Base-by-base conservation (phyloP, 1,140 invertebrate species). In the Diorhabda elongata region DNA sequence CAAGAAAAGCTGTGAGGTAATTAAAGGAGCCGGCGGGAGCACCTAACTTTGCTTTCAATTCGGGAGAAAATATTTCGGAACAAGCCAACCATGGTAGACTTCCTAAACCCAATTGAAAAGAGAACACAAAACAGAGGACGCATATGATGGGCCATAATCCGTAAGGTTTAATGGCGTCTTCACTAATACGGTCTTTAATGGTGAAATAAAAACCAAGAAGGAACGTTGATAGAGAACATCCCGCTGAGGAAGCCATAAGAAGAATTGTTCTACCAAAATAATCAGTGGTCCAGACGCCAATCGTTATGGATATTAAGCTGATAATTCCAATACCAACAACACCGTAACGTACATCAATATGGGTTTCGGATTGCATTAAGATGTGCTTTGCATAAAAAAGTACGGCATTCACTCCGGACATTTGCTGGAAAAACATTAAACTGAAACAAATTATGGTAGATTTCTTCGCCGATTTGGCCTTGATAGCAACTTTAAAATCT, bases 51-150 rank as follows among this genome's bases (percentile, higher is more conserved):
- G 90, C 91, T 69, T 92, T 92, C 9, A 94, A 85, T 64, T 91
- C 87, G 73, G 91, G 81, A 63, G 92, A 85, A 82, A 92, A 91
- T 72, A 93, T 77, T 81, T 94, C 91, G 2, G 89, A 87, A 66
- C 91, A 86, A 71, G 93, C 85, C 74, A 93, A 83, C 86, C 92
- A 94, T 2, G 92, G 91, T 58, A 95, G 87, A 0, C 92, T 91
- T 0, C 92, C 92, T 73, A 90, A 91, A 6, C 93, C 93, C 1
- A 94, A 78, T 0, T 90, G 90, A 81, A 92, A 94, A 3, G 90
- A 85, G 45, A 91, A 77, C 63, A 93, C 91, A 77, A 92, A 97
- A 5, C 91, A 73, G 43, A 90, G 88, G 2, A 96, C 77, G 64
- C 88, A 88, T 1, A 85, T 71, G 0, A 96, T 81, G 2, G 94